Conservation (phyloP, 23 tunicate species). For the Styela clava region DNA sequence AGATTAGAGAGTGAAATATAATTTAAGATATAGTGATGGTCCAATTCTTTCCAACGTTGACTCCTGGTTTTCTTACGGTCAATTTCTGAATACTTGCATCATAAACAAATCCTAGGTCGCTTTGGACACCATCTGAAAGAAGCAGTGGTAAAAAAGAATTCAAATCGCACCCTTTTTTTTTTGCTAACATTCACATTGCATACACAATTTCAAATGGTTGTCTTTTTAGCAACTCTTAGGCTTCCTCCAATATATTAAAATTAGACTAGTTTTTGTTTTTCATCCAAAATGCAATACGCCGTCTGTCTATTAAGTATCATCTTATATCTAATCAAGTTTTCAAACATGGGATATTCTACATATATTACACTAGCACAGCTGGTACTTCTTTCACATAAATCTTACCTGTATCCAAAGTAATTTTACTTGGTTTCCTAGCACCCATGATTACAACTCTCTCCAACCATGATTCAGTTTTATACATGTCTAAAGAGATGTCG, state of each 20-base stretch:
- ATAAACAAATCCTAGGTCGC: conserved; percentile 36
- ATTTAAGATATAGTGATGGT: conserved; percentile 20
- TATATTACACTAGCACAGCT: no score
- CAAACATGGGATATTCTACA: no score
- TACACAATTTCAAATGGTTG: neutral
- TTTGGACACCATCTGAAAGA: conserved; percentile 48
- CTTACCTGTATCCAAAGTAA: conserved; percentile 29
- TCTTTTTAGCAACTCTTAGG: no score
- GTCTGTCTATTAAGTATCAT: no score
- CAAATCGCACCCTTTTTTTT: neutral
- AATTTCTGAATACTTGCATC: conserved; percentile 42
- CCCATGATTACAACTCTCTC: conserved; percentile 89
- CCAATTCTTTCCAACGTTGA: conserved; percentile 80
- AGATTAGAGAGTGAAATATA: neutral
- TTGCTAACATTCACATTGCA: neutral
- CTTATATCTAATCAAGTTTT: no score
- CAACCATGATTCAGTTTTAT: conserved; percentile 73
- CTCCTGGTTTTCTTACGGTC: conserved; percentile 87
- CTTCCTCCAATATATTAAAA: no score
- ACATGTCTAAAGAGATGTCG: conserved; percentile 16
- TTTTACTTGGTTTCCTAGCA: conserved; percentile 14
- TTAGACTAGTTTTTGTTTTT: no score
- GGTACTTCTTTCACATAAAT: neutral
- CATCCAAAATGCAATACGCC: no score
- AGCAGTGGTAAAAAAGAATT: no score